These are phyloP conservation scores for Cantharis lateralis DNA, from an alignment of 2,888 invertebrate species.

Conservation along the genomic window DNA sequence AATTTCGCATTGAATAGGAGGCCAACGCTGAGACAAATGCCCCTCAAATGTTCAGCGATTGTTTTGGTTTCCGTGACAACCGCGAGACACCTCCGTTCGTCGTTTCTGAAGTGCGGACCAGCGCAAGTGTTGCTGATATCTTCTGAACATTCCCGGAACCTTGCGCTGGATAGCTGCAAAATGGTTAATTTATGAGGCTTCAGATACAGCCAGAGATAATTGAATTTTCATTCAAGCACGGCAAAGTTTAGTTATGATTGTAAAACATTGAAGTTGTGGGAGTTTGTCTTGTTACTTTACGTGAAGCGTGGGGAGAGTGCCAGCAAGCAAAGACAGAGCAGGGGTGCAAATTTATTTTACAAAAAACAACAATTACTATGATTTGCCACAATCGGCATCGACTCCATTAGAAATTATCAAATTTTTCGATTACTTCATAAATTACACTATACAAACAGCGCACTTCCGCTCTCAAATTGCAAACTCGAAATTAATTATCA, in stretches of 20 bases:
- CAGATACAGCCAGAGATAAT: constrained; percentile 38
- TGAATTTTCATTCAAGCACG: constrained; percentile 38
- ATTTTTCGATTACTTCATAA: neutral
- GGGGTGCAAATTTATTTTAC: constrained; percentile 23
- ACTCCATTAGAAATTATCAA: neutral
- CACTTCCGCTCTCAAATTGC: neutral
- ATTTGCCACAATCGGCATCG: neutral
- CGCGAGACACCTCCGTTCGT: constrained; percentile 33
- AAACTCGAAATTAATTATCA: neutral
- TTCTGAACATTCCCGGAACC: constrained; percentile 15
- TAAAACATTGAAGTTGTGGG: constrained; percentile 32
- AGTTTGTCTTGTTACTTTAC: constrained; percentile 31
- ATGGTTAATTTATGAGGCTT: constrained; percentile 39
- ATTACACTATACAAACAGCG: neutral
- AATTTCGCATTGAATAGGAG: constrained; percentile 36
- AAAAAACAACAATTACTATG: neutral
- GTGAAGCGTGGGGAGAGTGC: constrained; percentile 24
- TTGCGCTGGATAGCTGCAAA: constrained; percentile 22
- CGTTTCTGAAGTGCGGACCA: constrained; percentile 22
- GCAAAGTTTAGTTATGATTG: constrained; percentile 33
- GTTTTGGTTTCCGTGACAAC: constrained; percentile 38
- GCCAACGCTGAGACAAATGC: constrained; percentile 36
- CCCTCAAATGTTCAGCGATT: constrained; percentile 33
- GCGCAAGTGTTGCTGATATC: neutral
- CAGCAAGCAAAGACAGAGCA: constrained; percentile 12